A percentile compares a stretch with the other conserved stretches of the same genome.
Conservation (phyloP, 92 coral and sea anemone species). For the Paramuricea clavata region DNA sequence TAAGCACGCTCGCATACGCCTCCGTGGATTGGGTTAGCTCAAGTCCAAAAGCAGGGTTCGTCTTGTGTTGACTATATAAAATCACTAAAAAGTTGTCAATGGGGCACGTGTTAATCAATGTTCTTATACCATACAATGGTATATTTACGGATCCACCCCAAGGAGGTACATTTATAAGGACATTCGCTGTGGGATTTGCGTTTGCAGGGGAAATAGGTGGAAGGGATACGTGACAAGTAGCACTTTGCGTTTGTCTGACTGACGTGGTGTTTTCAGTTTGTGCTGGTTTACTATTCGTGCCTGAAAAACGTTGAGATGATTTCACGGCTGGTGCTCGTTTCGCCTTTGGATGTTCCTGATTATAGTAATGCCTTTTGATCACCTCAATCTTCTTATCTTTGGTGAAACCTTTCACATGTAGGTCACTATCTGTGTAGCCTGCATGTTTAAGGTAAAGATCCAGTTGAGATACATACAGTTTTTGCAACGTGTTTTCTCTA, state of each 20-base stretch:
- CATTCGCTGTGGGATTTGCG: neutral
- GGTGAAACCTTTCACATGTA: slow-evolving; percentile 54
- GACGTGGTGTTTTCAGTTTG: neutral
- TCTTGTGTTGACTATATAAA: neutral
- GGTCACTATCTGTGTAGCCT: slow-evolving; percentile 28
- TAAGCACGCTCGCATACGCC: slow-evolving; percentile 28
- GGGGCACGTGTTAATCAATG: neutral
- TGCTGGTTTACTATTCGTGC: too few relatives aligned
- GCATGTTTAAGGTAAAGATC: slow-evolving; percentile 46
- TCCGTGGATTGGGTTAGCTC: neutral
- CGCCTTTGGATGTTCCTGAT: slow-evolving; percentile 16
- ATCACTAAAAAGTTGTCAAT: neutral
- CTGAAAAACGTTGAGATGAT: too few relatives aligned
- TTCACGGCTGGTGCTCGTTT: slow-evolving; percentile 2
- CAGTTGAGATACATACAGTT: slow-evolving; percentile 54
- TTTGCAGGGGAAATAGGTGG: neutral
- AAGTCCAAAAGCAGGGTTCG: neutral
- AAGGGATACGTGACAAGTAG: neutral
- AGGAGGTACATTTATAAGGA: slow-evolving; percentile 1
- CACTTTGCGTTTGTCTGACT: neutral
- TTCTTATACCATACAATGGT: neutral
- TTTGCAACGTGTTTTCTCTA: slow-evolving; percentile 13
- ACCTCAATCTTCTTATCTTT: slow-evolving; percentile 45
- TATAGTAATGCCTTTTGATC: slow-evolving; percentile 53
- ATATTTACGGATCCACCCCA: slow-evolving; percentile 3